Evolutionary conservation across 2,113 vertebrate genomes (phyloP), one percentile per base, ranked within the genome.

Genomic region (Salvator merianae): DNA sequence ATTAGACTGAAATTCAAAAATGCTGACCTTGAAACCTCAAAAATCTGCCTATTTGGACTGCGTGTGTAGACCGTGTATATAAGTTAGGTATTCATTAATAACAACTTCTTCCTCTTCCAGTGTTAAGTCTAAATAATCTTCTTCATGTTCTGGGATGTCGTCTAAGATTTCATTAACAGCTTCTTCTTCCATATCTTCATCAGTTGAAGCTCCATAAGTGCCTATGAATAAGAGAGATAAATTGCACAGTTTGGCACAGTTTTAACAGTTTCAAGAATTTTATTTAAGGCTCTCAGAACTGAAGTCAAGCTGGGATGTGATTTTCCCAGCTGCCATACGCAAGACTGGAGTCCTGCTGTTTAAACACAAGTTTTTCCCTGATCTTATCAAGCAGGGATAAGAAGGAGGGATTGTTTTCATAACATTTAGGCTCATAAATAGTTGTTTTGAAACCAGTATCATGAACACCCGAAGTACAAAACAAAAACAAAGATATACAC

Each of bases 101-200:
- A 98, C 95, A 68, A 97, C 87, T 7, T 94, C 95, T 90, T 99
- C 98, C 16, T 99, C 98, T 87, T 99, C 98, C 89, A 99, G 96
- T 0, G 97, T 99, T 82, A 98, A 95, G 92, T 99, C 98, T 65
- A 99, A 96, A 87, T 99, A 99, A 81, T 99, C 99, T 80, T 99
- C 99, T 90, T 99, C 98, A 0, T 99, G 98, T 26, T 94, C 96
- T 2, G 98, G 97, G 47, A 99, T 98, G 92, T 99, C 98, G 77
- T 97, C 97, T 88, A 99, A 63, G 16, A 98, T 97, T 92, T 99
- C 98, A 28, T 97, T 98, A 76, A 99, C 96, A 28, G 97, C 94
- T 90, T 98, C 97, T 0, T 86, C 93, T n/a, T 99, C 98, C 92
- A 96, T 95, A 69, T 97, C 96, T 69, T 96, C 96, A 7, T 96